Evolutionary conservation across 2,797 vertebrate genomes (phyloP), one percentile per base, ranked within the genome.

Genomic region (Naso thynnoides): DNA sequence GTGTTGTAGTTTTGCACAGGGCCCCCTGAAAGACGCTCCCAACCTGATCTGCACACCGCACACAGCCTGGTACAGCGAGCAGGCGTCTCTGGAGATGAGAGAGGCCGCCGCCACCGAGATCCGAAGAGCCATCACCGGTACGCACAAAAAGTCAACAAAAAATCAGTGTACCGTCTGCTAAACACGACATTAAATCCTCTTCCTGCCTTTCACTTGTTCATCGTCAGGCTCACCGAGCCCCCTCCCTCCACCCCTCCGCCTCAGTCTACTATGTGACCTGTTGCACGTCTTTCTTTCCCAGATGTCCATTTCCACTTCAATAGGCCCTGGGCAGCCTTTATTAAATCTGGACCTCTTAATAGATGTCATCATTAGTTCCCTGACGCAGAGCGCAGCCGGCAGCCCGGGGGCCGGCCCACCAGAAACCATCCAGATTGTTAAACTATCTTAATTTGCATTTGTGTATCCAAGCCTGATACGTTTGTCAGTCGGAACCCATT

Each of bases 61-160:
- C 95, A 98, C 97, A 0, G 97, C 98, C 78, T 99, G 98, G 98
- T 99, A 99, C 84, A 99, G 97, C 1, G 97, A 99, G 86, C 98
- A 99, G 89, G 97, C 98, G 0, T 99, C 97, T 0, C 95, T 99
- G 33, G 97, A 99, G 92, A 99, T 99, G 98, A 95, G 97, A 83
- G 97, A 99, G 92, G 96, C 97, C 0, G 98, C 97, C 0, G 97
- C 97, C 74, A 99, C 97, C 0, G 97, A 99, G 91, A 98, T 99
- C 70, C 96, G 97, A 9, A 93, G 97, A 67, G 98, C 97, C 1
- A 96, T 99, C 94, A 99, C 97, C 68, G 97, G 98, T 98, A 94
- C 27, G 24, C 33, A 1, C 54, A 6, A 8, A 8, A 15, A 6
- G 14, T 33, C 1, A 5, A 1, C 49, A 36, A 3, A 3, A 31